phyloP scores from a whole-genome alignment of 2,888 invertebrate genomes.

The Drosophila barbarae region DNA sequence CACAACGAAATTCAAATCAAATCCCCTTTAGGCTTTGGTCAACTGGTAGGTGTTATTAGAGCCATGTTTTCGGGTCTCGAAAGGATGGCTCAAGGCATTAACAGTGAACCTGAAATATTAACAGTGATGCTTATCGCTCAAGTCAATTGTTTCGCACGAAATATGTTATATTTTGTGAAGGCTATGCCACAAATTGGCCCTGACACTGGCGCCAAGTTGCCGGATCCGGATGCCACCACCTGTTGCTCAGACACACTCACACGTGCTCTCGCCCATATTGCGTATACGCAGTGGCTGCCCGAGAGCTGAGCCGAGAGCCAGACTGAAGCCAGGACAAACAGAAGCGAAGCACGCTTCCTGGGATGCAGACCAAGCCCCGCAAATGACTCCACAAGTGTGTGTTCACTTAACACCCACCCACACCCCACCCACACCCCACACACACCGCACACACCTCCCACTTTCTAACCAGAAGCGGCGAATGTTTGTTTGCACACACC shows the following conservation, averaged over 20 bases:
- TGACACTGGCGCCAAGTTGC: slow-evolving; percentile 22
- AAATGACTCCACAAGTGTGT: slow-evolving; percentile 64
- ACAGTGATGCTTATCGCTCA: slow-evolving; percentile 18
- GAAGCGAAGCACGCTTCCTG: slow-evolving; percentile 35
- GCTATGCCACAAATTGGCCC: slow-evolving; percentile 56
- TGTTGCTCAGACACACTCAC: slow-evolving; percentile 41
- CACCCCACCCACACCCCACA: background rate
- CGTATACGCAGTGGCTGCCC: slow-evolving; percentile 63
- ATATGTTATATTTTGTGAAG: slow-evolving; percentile 6
- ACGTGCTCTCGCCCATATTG: slow-evolving; percentile 20
- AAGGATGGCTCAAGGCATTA: slow-evolving; percentile 24
- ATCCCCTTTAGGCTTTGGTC: slow-evolving; percentile 35
- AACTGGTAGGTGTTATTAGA: background rate
- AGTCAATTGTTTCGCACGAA: slow-evolving; percentile 18
- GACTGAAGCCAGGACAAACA: slow-evolving; percentile 37
- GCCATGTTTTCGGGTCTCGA: background rate
- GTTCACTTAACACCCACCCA: slow-evolving; percentile 42
- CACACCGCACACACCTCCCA: background rate
- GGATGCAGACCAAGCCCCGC: slow-evolving; percentile 1
- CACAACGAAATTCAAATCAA: slow-evolving; percentile 67
- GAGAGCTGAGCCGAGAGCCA: slow-evolving; percentile 19
- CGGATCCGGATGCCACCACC: slow-evolving; percentile 38
- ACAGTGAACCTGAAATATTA: slow-evolving; percentile 13
- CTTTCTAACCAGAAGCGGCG: slow-evolving; percentile 11
- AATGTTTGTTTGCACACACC: slow-evolving; percentile 35